A percentile compares a stretch with the other conserved stretches of the same genome.
These are phyloP conservation scores for Hetaerina titia DNA, from an alignment of 2,888 invertebrate genomes.

Conservation along the genomic window DNA sequence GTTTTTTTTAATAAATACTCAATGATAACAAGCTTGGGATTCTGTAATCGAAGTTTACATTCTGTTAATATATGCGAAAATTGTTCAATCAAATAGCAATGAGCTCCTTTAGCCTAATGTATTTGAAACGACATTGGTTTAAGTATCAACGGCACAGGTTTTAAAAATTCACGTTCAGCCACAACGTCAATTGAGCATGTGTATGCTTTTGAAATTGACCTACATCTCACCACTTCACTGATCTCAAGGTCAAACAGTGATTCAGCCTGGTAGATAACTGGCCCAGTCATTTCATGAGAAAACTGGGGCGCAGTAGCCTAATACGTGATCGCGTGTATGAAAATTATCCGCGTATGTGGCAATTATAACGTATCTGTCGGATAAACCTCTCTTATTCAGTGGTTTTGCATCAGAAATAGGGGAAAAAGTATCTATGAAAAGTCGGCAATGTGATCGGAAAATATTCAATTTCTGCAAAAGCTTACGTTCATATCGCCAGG, in stretches of 20 bases:
- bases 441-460: too few relatives aligned
- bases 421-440: too few relatives aligned
- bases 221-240: not conserved
- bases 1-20: too few relatives aligned
- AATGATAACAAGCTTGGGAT: too few relatives aligned
- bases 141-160: too few relatives aligned
- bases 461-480: too few relatives aligned
- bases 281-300: not conserved
- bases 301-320: not conserved
- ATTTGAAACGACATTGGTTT: too few relatives aligned
- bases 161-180: not conserved
- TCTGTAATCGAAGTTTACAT: too few relatives aligned
- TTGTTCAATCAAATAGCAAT: too few relatives aligned
- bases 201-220: not conserved
- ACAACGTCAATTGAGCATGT: not conserved
- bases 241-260: not conserved
- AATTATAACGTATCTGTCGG: not conserved
- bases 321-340: not conserved
- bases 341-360: not conserved
- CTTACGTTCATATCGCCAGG: too few relatives aligned
- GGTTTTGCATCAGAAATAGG: not conserved
- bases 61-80: too few relatives aligned
- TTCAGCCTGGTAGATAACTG: not conserved
- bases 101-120: too few relatives aligned
- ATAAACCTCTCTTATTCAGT: not conserved